Base-by-base conservation (phyloP, 2,888 invertebrate species). In the Augochlorella aurata region DNA sequence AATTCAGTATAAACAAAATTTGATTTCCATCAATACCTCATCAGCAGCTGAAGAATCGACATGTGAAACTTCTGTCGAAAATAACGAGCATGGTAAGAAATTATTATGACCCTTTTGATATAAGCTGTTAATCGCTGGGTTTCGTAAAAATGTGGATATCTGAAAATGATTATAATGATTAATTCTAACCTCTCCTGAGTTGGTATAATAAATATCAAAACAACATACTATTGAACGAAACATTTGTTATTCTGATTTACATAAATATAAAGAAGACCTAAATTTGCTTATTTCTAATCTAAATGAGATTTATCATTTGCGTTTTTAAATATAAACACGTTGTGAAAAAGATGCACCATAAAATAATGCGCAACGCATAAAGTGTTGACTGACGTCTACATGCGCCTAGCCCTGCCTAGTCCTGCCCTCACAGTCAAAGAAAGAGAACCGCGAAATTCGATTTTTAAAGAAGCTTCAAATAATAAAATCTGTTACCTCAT, bases 171-270 rank as follows among this genome's bases (percentile, higher is more conserved):
- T 47, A 24, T 7, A 47, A 0, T 24, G 47, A 12, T 82, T 54
- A 82, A 50, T 50, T 14, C 29, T 83, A 74, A 82, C 58, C 74
- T 77, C 50, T 52, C 29, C 45, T 29, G 18, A 18, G 18, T 9
- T 18, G 38, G 7, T 3, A 16, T 24, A 61, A 63, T 29, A 0
- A 63, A 21, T 7, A n/a, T 29, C 38, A 21, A 44, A 29, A 38
- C 45, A 12, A 52, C 66, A 21, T 74, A 82, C 82, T 82, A 77
- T 77, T 49, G 67, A 77, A 47, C 50, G 77, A 77, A 83, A 72
- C 83, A 83, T 83, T 78, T 83, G 38, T 71, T 63, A 24, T n/a
- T 47, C 14, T 65, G 67, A 24, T 71, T 78, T 74, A 14, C 74
- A 7, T 47, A 24, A 45, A 49, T 10, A 24, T n/a, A 10, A 50